phyloP scores from a whole-genome alignment of 2,113 vertebrate species.

The Diphyllodes magnificus region DNA sequence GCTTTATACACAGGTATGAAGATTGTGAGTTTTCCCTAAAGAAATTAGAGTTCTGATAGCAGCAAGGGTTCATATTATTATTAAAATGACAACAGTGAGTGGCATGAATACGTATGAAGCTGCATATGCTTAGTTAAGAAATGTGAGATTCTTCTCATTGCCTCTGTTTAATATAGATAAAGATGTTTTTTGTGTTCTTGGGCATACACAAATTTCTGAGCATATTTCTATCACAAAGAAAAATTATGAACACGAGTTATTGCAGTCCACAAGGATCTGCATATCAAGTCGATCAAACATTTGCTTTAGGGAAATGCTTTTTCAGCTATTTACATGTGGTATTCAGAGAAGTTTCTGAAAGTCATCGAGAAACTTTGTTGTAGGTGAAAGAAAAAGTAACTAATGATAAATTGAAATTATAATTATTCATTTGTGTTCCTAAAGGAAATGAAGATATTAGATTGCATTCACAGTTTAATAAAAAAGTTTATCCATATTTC shows the following conservation, averaged over 20 bases:
- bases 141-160: neutral
- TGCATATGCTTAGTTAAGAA: neutral
- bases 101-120: neutral
- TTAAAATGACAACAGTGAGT: neutral
- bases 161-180: slow-evolving; percentile 12
- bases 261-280: neutral
- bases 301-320: neutral
- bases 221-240: neutral
- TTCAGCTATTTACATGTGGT: neutral
- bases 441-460: slow-evolving; percentile 20
- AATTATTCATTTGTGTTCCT: slow-evolving; percentile 17
- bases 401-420: slow-evolving; percentile 25
- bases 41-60: neutral
- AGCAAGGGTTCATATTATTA: neutral
- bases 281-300: neutral
- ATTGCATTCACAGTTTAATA: slow-evolving; percentile 9
- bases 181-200: neutral
- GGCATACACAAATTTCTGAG: neutral
- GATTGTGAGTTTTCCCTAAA: neutral
- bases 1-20: neutral
- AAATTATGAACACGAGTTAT: neutral
- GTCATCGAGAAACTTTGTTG: neutral
- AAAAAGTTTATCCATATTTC: slow-evolving; percentile 26
- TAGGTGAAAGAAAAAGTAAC: slow-evolving; percentile 12
- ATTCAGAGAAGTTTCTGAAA: slow-evolving; percentile 11